Evolutionary conservation across 35 echinoderm and acorn worm genomes (phyloP).

Genomic region (Anneissia japonica): DNA sequence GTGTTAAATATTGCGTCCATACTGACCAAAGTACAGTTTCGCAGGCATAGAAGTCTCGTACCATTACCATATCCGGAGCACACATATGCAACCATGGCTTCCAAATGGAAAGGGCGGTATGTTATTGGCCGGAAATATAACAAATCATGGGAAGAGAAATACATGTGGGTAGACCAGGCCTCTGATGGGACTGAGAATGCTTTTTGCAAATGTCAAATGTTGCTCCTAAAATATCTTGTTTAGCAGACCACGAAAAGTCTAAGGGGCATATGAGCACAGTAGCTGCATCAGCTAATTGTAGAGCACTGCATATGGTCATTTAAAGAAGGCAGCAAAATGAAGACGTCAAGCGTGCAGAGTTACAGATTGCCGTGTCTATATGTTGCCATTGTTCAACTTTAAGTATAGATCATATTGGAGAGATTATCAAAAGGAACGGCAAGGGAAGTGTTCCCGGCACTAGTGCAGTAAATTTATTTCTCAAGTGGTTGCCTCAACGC

Average conservation of each 20-base stretch:
- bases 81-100: too few relatives aligned
- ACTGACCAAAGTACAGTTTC: too few relatives aligned
- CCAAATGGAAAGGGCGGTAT: background rate
- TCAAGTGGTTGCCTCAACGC: background rate
- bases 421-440: constrained; percentile 1
- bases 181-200: background rate
- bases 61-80: too few relatives aligned
- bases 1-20: too few relatives aligned
- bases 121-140: background rate
- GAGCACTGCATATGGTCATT: background rate
- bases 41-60: too few relatives aligned
- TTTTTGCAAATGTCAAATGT: background rate
- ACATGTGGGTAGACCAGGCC: background rate
- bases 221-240: background rate
- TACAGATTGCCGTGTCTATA: too few relatives aligned
- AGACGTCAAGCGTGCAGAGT: background rate
- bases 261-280: background rate
- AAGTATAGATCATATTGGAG: constrained; percentile 14
- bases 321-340: background rate
- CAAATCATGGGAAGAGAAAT: constrained; percentile 3
- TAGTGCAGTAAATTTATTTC: constrained; percentile 15
- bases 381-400: background rate
- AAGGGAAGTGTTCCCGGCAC: background rate
- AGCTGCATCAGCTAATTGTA: background rate
- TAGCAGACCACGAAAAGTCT: background rate